phyloP scores from a whole-genome alignment of 2,113 vertebrate genomes.

The Geococcyx californianus region DNA sequence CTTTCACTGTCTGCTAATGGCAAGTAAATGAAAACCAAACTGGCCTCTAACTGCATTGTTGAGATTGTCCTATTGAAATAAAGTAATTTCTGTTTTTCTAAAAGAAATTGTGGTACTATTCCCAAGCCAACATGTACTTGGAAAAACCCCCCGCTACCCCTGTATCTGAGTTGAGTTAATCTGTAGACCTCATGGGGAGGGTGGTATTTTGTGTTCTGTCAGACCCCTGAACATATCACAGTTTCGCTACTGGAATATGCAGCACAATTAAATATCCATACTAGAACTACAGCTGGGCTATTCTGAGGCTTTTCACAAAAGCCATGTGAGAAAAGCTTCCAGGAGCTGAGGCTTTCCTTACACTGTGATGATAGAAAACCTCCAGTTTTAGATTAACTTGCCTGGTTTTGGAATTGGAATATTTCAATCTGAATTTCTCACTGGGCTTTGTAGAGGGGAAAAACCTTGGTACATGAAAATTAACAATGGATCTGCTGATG shows the following conservation, averaged over 20 bases:
- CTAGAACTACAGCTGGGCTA: background rate
- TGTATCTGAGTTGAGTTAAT: background rate
- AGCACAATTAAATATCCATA: background rate
- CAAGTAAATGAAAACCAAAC: background rate
- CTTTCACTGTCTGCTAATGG: background rate
- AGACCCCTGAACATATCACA: fast-evolving
- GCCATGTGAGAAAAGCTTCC: fast-evolving
- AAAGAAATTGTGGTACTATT: background rate
- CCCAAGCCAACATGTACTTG: fast-evolving
- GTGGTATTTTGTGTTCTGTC: background rate
- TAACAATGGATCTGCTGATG: background rate
- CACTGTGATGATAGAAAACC: background rate
- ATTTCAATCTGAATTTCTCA: background rate
- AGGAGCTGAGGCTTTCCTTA: background rate
- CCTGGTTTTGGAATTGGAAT: background rate
- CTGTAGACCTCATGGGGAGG: background rate
- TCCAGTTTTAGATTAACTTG: background rate
- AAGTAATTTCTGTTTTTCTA: background rate
- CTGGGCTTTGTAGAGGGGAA: background rate
- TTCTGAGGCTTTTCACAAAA: background rate
- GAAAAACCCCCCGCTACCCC: fast-evolving
- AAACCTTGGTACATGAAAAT: background rate
- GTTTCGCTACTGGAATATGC: fast-evolving
- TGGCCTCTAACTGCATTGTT: background rate
- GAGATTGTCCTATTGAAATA: background rate